A percentile compares a stretch with the other conserved stretches of the same genome.
These are phyloP conservation scores for Ashinkailepas kermadecensis DNA, from an alignment of 2,888 invertebrate species.

Conservation along the genomic window DNA sequence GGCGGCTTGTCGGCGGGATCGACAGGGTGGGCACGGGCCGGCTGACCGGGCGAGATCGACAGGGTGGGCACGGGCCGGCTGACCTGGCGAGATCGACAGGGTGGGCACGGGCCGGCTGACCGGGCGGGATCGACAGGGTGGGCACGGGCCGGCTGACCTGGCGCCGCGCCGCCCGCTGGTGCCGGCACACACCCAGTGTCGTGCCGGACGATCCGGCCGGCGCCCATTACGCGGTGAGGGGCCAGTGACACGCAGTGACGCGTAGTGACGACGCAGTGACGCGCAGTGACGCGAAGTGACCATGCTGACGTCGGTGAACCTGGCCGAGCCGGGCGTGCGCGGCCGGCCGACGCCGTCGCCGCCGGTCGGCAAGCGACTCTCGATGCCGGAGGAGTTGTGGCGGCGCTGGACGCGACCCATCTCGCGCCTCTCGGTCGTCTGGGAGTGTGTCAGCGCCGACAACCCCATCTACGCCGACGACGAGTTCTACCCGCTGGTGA, in stretches of 20 bases:
- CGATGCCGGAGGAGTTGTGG: slow-evolving; percentile 15
- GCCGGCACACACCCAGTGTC: no score
- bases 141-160: no score
- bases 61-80: no score
- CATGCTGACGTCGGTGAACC: not conserved
- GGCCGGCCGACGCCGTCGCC: not conserved
- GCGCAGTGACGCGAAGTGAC: not conserved
- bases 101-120: no score
- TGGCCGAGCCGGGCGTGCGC: not conserved
- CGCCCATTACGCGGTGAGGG: no score
- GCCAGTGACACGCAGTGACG: not conserved
- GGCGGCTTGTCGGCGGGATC: no score
- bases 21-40: no score
- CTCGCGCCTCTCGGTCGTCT: not conserved
- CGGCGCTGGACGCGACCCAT: slow-evolving; percentile 3
- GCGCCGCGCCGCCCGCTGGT: no score
- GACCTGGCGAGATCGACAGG: no score
- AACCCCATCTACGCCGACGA: slow-evolving; percentile 1
- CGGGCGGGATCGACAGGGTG: no score
- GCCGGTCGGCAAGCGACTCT: not conserved
- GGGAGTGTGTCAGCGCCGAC: slow-evolving; percentile 11
- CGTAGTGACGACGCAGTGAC: not conserved
- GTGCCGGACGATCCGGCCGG: no score
- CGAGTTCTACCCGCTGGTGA: not conserved
- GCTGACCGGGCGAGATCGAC: no score